Evolutionary conservation across 2,888 invertebrate genomes (phyloP).

Genomic region (Tetragnatha montana): DNA sequence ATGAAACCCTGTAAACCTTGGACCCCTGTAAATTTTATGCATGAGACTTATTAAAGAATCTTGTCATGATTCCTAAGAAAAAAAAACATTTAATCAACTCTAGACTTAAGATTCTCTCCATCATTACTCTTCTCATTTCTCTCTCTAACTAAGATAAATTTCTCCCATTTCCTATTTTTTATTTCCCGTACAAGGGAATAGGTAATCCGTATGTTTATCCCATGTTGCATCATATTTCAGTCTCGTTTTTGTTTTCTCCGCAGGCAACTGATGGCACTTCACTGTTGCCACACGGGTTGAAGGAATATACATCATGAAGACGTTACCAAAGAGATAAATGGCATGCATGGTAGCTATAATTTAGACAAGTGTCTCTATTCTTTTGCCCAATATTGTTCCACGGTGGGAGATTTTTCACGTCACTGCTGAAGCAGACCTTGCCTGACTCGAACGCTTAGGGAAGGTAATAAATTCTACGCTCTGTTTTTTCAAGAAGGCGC

Average conservation of each 20-base stretch:
- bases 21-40: too few species aligned
- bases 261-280: neutral
- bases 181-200: neutral
- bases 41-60: too few species aligned
- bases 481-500: neutral
- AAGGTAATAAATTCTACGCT: conserved; percentile 2
- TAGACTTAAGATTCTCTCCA: too few species aligned
- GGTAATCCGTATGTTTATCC: neutral
- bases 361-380: conserved; percentile 22
- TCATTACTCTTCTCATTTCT: neutral
- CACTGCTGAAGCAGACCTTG: neutral
- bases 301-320: conserved; percentile 28
- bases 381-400: conserved; percentile 14
- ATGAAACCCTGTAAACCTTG: too few species aligned
- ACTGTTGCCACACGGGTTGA: conserved; percentile 12
- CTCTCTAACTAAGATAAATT: neutral
- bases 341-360: conserved; percentile 14
- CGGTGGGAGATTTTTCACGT: conserved; percentile 15
- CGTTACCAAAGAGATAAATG: conserved; percentile 23
- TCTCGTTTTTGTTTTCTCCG: neutral
- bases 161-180: neutral
- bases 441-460: neutral
- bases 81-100: too few species aligned
- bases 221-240: conserved; percentile 3
- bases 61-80: too few species aligned